Base-by-base conservation (phyloP, 1,140 invertebrate species). In the Ceratina calcarata region DNA sequence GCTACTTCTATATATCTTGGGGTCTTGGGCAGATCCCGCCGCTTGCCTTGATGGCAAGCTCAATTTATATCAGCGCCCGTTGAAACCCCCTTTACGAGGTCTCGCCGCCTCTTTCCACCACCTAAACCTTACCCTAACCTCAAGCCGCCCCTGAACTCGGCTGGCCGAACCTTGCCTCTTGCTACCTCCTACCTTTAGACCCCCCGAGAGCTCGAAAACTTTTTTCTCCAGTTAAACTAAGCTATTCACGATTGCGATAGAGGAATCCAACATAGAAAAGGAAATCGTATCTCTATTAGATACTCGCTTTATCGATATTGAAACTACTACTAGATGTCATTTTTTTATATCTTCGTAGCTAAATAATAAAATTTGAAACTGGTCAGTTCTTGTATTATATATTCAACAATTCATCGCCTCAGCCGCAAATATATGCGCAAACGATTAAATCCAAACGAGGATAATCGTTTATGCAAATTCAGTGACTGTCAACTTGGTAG, bases 11-110 rank as follows among this genome's bases (percentile, higher is more conserved):
- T 89, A 88, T 88, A 84, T 89, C 89, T 87, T 86, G 60, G 75
- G 81, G 81, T 79, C 76, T 87, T 75, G 71, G 84, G 80, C 86
- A 91, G 90, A 90, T 91, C 87, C 90, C 78, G 87, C 86, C 91
- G 89, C 89, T 92, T 91, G 87, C 89, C 89, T 89, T 88, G 89
- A 91, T 92, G 91, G 90, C 89, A 88, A 89, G 89, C 89, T 90
- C 91, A 92, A 93, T 93, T 92, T 93, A 92, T 93, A 92, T 92
- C 91, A 91, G 87, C 91, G 87, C 85, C 87, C 86, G 85, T 83
- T 90, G 88, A 91, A 90, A 90, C 89, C 90, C 90, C 91, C 90
- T 92, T 92, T 92, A 91, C 91, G 91, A 92, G 89, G 86, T 89
- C 88, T 91, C 86, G 84, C 90, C 88, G 83, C 83, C 82, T 77